Conservation (phyloP, 2,888 invertebrate species). For the Coenonympha glycerion region DNA sequence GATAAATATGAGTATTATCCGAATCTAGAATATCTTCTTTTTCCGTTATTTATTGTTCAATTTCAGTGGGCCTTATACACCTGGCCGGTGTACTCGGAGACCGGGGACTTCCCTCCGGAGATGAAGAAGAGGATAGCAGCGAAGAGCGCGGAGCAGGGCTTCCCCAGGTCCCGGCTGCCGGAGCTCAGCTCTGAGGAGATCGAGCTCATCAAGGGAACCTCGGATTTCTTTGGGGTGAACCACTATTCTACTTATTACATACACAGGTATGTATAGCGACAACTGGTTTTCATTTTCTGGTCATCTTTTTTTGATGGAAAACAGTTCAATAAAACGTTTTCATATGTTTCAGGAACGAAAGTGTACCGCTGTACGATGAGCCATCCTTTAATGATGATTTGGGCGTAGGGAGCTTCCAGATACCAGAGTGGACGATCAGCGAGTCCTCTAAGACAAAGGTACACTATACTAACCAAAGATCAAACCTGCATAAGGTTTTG, state of each 20-base stretch:
- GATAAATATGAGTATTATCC: no score
- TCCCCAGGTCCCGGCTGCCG: slow-evolving; percentile 2
- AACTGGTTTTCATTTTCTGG: no score
- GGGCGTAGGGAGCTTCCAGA: neutral
- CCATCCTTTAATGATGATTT: neutral
- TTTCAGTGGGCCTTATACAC: neutral
- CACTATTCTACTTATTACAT: neutral
- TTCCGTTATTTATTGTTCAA: slow-evolving; percentile 44
- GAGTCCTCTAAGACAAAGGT: neutral
- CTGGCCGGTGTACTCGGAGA: slow-evolving; percentile 2
- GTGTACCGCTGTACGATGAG: neutral
- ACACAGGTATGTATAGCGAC: neutral
- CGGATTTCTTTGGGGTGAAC: slow-evolving; percentile 1
- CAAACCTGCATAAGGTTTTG: no score
- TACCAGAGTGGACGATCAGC: neutral
- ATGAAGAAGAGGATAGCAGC: slow-evolving; percentile 2
- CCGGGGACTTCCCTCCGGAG: slow-evolving; percentile 3
- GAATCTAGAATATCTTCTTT: no score
- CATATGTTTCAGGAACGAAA: neutral
- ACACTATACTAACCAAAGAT: neutral
- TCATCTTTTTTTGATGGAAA: no score
- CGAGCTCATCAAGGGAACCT: neutral
- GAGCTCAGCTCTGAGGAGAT: neutral
- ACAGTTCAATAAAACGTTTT: neutral
- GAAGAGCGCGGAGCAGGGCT: neutral